Conservation (phyloP, 2,888 invertebrate genomes). For the Mythimna ferrago region DNA sequence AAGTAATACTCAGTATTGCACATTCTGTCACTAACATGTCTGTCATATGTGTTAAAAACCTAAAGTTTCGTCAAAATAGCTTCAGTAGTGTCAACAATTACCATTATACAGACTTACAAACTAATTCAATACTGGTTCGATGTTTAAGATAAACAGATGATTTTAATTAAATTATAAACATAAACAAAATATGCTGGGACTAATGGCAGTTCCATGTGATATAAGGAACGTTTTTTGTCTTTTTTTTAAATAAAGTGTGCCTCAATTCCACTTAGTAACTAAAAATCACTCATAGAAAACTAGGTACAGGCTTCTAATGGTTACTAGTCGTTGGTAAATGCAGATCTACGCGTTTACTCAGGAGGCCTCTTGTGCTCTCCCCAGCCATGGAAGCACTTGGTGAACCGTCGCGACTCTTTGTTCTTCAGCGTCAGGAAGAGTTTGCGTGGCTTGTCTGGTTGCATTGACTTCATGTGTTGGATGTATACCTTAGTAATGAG, state of each 20-base stretch:
- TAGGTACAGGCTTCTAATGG: constrained; percentile 42
- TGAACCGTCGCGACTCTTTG: constrained; percentile 98
- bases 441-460: constrained; percentile 97
- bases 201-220: constrained; percentile 27
- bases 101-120: constrained; percentile 27
- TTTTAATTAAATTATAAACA: constrained; percentile 22
- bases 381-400: constrained; percentile 99
- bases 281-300: constrained; percentile 49
- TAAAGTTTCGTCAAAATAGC: constrained; percentile 1
- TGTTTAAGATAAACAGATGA: constrained; percentile 23
- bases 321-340: constrained; percentile 39
- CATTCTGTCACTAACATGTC: constrained; percentile 4
- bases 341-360: constrained; percentile 87
- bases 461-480: constrained; percentile 98
- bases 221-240: constrained; percentile 36
- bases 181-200: constrained; percentile 3
- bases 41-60: constrained; percentile 18
- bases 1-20: constrained; percentile 44
- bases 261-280: constrained; percentile 39
- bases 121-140: constrained; percentile 51
- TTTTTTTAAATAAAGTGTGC: constrained; percentile 34
- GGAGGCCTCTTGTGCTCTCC: constrained; percentile 96
- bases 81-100: constrained; percentile 20
- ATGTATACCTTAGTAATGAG: constrained; percentile 96
- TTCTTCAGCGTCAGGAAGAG: constrained; percentile 98